Percentiles rank a stretch among this genome's conserved stretches.
Conservation (phyloP, 2,113 vertebrate genomes). For the Poicephalus meyeri region DNA sequence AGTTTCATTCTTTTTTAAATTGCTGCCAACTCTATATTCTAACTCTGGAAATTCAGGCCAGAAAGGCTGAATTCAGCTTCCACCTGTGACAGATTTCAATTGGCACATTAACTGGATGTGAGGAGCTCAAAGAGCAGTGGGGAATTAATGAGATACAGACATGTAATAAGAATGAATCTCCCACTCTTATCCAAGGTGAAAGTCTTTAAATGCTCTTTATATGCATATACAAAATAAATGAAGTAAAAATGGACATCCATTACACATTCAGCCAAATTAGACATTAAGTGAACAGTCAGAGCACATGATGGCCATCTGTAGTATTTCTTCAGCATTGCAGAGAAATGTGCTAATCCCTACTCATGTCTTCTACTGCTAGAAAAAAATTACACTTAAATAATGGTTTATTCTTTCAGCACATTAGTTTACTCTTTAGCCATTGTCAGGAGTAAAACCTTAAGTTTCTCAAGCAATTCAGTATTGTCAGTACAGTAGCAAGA, state of each 20-base stretch:
- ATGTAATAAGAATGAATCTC: not conserved
- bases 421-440: not conserved
- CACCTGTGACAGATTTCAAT: not conserved
- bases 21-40: not conserved
- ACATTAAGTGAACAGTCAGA: constrained; percentile 6
- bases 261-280: constrained; percentile 6
- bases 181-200: not conserved
- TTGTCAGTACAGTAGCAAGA: constrained; percentile 1
- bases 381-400: not conserved
- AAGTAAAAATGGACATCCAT: not conserved
- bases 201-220: not conserved
- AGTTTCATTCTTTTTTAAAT: not conserved
- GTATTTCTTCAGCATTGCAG: not conserved
- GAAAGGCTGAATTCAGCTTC: not conserved
- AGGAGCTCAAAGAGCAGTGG: not conserved
- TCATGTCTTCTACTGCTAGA: not conserved
- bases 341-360: not conserved
- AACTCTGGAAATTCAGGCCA: constrained; percentile 4
- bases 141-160: not conserved
- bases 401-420: not conserved
- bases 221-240: constrained; percentile 1
- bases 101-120: not conserved
- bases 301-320: not conserved
- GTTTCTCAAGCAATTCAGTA: constrained; percentile 31
- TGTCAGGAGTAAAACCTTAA: constrained; percentile 1